These are phyloP conservation scores for Todiramphus chloris DNA, from an alignment of 2,113 vertebrate genomes.

Conservation along the genomic window DNA sequence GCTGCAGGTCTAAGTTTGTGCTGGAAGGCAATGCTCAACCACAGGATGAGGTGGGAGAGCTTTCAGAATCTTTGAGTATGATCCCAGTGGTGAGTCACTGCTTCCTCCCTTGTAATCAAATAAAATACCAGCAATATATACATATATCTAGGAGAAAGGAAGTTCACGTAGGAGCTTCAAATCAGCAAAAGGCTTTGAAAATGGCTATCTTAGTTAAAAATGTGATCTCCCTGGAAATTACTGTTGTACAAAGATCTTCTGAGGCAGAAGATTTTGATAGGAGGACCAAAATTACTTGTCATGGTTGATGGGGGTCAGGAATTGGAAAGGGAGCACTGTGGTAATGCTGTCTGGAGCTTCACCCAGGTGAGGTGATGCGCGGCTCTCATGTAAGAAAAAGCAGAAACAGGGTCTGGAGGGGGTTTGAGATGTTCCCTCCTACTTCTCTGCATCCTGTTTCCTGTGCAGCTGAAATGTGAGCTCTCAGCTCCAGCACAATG, in stretches of 20 bases:
- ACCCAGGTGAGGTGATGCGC: background rate
- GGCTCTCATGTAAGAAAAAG: background rate
- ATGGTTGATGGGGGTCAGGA: background rate
- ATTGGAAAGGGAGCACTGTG: background rate
- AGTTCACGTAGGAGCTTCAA: background rate
- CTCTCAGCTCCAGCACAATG: fast-evolving
- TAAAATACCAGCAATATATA: background rate
- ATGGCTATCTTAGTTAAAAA: background rate
- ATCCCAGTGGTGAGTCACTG: background rate
- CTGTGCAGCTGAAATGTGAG: background rate
- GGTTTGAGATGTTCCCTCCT: background rate
- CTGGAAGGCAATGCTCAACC: background rate
- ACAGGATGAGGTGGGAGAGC: background rate
- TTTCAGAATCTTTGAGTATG: fast-evolving
- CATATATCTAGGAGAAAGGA: background rate
- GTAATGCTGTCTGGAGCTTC: background rate
- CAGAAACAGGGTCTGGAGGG: background rate
- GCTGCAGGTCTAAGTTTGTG: background rate
- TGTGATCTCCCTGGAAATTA: background rate
- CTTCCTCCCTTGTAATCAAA: background rate
- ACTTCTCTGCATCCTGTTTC: background rate
- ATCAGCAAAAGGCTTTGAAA: background rate
- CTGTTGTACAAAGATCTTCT: background rate
- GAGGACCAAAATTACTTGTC: background rate
- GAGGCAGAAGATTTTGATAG: background rate